phyloP scores from a whole-genome alignment of 1,140 invertebrate species.

The Aphaenogaster floridana region DNA sequence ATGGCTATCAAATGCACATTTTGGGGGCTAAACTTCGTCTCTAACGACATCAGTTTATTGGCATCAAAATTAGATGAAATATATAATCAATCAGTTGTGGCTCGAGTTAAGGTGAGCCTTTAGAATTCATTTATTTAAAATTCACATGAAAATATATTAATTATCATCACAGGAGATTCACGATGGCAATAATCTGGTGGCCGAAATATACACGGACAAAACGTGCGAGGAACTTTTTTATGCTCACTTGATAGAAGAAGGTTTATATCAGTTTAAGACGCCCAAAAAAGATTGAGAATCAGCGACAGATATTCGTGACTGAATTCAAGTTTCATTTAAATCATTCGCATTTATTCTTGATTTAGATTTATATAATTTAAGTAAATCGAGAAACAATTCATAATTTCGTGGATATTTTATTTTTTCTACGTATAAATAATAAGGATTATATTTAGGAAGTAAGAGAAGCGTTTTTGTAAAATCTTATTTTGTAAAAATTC shows the following conservation, averaged over 20 bases:
- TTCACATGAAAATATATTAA: conserved; percentile 10
- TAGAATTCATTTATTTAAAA: conserved; percentile 12
- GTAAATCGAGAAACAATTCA: not conserved
- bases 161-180: conserved; percentile 61
- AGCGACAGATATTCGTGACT: not conserved
- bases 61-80: conserved; percentile 3
- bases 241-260: conserved; percentile 69
- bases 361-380: not conserved
- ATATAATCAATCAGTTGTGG: conserved; percentile 47
- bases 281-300: conserved; percentile 5
- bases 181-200: not conserved
- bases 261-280: conserved; percentile 61
- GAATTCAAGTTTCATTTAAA: not conserved
- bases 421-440: not conserved
- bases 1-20: conserved; percentile 77
- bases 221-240: conserved; percentile 65
- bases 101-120: conserved; percentile 70
- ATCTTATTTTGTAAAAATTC: conserved; percentile 23
- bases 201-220: conserved; percentile 73
- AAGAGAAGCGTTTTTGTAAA: not conserved
- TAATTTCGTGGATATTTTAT: not conserved
- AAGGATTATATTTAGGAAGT: conserved; percentile 10
- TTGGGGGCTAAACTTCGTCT: conserved; percentile 64
- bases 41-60: not conserved
- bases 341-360: not conserved